Conservation (phyloP, 2,888 invertebrate genomes). For the Caenorhabditis sp. region DNA sequence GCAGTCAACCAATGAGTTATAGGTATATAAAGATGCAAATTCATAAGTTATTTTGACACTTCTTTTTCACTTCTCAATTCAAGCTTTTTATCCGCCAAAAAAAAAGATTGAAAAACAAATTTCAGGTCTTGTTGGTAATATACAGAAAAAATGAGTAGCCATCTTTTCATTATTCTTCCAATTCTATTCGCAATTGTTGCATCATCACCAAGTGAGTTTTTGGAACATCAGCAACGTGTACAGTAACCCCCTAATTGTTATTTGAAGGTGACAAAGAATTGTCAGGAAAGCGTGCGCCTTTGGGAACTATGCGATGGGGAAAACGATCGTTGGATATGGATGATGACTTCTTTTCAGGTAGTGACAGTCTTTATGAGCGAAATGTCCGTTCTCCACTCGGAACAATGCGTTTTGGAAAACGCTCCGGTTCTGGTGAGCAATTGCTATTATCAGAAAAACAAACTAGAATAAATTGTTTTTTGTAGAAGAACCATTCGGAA, state of each 20-base stretch:
- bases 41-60: neutral
- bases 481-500: constrained; percentile 25
- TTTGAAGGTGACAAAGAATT: constrained; percentile 8
- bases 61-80: neutral
- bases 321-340: constrained; percentile 40
- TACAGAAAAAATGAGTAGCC: neutral
- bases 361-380: constrained; percentile 2
- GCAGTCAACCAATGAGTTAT: constrained; percentile 28
- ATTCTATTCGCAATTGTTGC: neutral
- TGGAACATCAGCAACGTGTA: too few relatives aligned
- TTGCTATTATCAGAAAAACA: neutral
- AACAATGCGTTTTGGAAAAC: constrained; percentile 59
- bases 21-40: constrained; percentile 31
- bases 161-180: neutral
- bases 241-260: neutral
- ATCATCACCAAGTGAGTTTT: neutral
- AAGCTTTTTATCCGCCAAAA: neutral
- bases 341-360: constrained; percentile 20
- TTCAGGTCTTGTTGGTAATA: constrained; percentile 18
- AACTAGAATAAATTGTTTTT: neutral
- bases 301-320: constrained; percentile 58
- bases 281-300: constrained; percentile 50
- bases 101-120: neutral
- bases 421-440: constrained; percentile 15
- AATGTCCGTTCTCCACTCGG: constrained; percentile 45